Evolutionary conservation across 1,140 invertebrate species (phyloP), one percentile per base, ranked within the genome.

Genomic region (Liolophura sinensis): DNA sequence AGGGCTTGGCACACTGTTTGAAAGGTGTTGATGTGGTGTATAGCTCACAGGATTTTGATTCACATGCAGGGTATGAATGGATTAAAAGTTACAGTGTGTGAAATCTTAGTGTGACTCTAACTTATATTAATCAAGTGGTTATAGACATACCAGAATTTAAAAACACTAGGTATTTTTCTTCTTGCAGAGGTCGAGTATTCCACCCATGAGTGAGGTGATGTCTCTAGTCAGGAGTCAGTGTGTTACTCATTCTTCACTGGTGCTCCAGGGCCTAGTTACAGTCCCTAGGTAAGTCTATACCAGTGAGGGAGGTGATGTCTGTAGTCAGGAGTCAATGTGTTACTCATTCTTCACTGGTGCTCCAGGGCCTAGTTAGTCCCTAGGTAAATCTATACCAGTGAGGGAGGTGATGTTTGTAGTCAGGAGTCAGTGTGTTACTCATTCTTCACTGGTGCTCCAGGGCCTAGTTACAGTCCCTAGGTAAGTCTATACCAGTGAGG

Each of bases 201-300:
- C 88, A 50, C 89, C 89, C 47, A 82, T 88, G 27, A 88, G 86
- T 59, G 85, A 87, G 27, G 78, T 89, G 47, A 70, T 92, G 22
- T 77, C 86, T 1, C 85, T 87, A 64, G 75, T 91, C 22, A 83
- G 90, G 64, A 85, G 86, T 4, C 89, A 91, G 73, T 88, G 90
- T 76, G 87, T 90, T 18, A 86, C 88, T 62, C 87, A 88, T 75
- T 87, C 88, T 40, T 84, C 87, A 58, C 25, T 18, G 20, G 7
- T 22, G n/a, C 7, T 58, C 31, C 27, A 58, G 16, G 31, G 15
- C 27, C 31, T 18, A 11, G 14, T n/a, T 57, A 14, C 25, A 24
- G 12, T 14, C 25, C 18, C 55, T 24, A 22, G 20, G 56, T 31
- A 58, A 58, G 25, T 58, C n/a, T 24, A n/a, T 4, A n/a, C 18